Base-by-base conservation (phyloP, 2,797 vertebrate genomes). In the Peromyscus melanophrys region DNA sequence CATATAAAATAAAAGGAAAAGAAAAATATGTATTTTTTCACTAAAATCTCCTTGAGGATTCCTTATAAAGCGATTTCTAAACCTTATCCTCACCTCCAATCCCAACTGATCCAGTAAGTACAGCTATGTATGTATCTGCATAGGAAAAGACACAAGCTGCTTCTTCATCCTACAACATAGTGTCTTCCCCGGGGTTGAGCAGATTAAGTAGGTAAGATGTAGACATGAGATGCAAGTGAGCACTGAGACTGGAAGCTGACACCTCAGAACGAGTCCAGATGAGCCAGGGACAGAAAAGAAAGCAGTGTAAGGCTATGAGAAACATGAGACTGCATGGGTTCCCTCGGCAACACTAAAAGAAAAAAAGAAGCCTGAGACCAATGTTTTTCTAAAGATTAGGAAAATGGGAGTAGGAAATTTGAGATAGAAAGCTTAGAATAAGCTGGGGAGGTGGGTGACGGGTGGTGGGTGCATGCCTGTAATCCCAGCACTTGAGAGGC, bases 51-150 rank as follows among this genome's bases (percentile, higher is more conserved):
- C 73, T 55, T 80, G 92, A 12, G 21, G 65, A 95, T 75, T 92
- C 43, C 63, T 80, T 91, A 55, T 73, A 92, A 92, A 31, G 27
- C 43, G 10, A 88, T 81, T 96, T 96, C 85, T 96, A 90, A 95
- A 80, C 13, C 34, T 57, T 92, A 94, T 37, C 27, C 14, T 90
- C n/a, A 84, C 29, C 1, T 69, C 63, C 10, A 76, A 84, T 13
- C 13, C n/a, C 71, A 73, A 84, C 16, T 87, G 75, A 57, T 80
- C 82, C 85, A 76, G 71, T 65, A 96, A 86, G 77, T 65, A 86
- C 63, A 88, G 67, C 67, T 90, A 83, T 80, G 80, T 69, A 52
- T 31, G 82, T 27, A 90, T 87, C 57, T 92, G 63, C 37, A 92
- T 63, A 52, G 89, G 61, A 82, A 93, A 90, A 17, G 88, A 93